Conservation (phyloP, 1,140 invertebrate species). For the Stenopsyche tienmushanensis region DNA sequence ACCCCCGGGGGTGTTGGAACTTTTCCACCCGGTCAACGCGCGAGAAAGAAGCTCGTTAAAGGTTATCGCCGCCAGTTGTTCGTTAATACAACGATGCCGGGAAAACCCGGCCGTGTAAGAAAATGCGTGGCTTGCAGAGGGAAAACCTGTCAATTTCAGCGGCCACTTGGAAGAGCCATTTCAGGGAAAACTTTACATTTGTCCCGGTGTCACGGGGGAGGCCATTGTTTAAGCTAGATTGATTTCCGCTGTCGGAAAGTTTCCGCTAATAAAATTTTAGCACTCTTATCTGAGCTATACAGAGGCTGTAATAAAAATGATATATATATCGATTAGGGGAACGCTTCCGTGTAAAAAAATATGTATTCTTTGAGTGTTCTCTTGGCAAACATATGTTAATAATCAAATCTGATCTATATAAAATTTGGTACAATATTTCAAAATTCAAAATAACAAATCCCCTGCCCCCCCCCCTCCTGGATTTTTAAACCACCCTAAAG, state of each 20-base stretch:
- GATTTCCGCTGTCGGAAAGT: background rate
- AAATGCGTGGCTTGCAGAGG: conserved; percentile 19
- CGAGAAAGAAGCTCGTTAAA: conserved; percentile 32
- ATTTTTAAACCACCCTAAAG: no score
- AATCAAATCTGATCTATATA: no score
- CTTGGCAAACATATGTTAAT: no score
- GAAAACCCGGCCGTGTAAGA: no score
- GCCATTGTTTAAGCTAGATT: background rate
- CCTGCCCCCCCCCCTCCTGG: no score
- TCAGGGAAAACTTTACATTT: background rate
- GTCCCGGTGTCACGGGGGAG: background rate
- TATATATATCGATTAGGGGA: no score
- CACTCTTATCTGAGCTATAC: background rate
- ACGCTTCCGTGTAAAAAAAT: no score
- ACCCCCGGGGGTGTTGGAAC: background rate
- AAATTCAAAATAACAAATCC: no score
- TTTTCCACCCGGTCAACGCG: background rate
- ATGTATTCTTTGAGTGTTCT: no score
- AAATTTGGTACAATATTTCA: no score
- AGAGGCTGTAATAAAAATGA: background rate
- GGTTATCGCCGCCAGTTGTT: conserved; percentile 35
- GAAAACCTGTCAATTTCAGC: conserved; percentile 33
- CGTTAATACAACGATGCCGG: conserved; percentile 31
- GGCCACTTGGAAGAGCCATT: background rate
- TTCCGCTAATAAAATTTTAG: background rate